Conservation (phyloP, 2,113 vertebrate genomes). For the Pagrus major region DNA sequence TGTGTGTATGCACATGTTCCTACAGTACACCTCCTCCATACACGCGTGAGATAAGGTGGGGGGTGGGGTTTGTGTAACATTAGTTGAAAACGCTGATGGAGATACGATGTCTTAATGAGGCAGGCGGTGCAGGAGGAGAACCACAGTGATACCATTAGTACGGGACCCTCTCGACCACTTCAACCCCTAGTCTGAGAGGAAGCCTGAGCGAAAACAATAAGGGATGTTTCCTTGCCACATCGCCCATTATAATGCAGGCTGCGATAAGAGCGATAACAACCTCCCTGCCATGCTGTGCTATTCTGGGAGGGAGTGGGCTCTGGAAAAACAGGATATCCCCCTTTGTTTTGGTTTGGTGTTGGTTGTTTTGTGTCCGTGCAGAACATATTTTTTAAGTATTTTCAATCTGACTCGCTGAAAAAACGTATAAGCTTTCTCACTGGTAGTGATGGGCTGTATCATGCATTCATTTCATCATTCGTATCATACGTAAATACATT, state of each 20-base stretch:
- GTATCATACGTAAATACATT: too few relatives aligned
- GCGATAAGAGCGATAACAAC: constrained; percentile 70
- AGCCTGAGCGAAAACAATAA: constrained; percentile 69
- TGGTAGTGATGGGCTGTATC: constrained; percentile 8
- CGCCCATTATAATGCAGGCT: constrained; percentile 55
- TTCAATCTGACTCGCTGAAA: constrained; percentile 14
- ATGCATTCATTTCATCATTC: constrained; percentile 2
- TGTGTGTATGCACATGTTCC: constrained; percentile 52
- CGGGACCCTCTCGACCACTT: constrained; percentile 13
- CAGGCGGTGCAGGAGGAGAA: constrained; percentile 6
- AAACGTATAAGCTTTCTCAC: background rate
- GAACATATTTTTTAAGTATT: constrained; percentile 19
- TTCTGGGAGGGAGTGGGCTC: constrained; percentile 72
- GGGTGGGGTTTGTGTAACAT: constrained; percentile 30
- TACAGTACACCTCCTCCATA: constrained; percentile 40
- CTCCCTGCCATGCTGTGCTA: constrained; percentile 69
- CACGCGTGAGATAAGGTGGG: constrained; percentile 40
- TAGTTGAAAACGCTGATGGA: constrained; percentile 47
- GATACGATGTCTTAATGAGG: constrained; percentile 51
- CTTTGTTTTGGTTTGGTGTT: constrained; percentile 67
- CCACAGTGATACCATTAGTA: constrained; percentile 19
- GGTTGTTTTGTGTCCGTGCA: constrained; percentile 24
- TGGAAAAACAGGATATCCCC: constrained; percentile 81
- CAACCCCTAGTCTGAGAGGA: constrained; percentile 53
- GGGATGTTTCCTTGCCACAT: constrained; percentile 72